Conservation (phyloP, 2,888 invertebrate genomes). For the Carpatolechia fugitivella region DNA sequence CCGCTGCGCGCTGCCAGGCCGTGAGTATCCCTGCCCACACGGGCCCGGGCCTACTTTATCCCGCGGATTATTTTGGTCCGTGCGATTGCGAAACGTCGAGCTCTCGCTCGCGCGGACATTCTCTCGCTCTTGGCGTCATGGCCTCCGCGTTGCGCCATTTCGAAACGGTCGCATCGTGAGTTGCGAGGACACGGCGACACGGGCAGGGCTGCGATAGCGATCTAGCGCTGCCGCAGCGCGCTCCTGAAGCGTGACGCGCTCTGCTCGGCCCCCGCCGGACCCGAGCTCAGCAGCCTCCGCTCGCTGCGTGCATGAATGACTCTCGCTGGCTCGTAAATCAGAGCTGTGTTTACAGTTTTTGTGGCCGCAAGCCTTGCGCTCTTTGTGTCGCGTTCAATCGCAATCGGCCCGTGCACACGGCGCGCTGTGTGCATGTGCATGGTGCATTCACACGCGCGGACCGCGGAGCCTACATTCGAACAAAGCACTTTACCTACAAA, state of each 20-base stretch:
- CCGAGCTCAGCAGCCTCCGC: slow-evolving; percentile 36
- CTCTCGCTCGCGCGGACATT: slow-evolving; percentile 70
- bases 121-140: slow-evolving; percentile 75
- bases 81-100: slow-evolving; percentile 74
- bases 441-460: slow-evolving; percentile 48
- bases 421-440: slow-evolving; percentile 49
- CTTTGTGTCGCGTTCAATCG: slow-evolving; percentile 57
- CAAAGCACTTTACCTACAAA: slow-evolving; percentile 71
- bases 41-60: slow-evolving; percentile 47
- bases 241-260: slow-evolving; percentile 67
- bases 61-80: slow-evolving; percentile 70
- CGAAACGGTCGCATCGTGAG: slow-evolving; percentile 62
- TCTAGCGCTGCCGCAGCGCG: slow-evolving; percentile 49
- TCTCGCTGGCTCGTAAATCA: slow-evolving; percentile 60
- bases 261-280: slow-evolving; percentile 23
- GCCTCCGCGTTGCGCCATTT: slow-evolving; percentile 76
- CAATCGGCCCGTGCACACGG: slow-evolving; percentile 32
- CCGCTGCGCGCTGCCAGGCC: slow-evolving; percentile 76
- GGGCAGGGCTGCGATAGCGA: slow-evolving; percentile 53
- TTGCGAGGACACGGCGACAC: slow-evolving; percentile 55
- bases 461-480: slow-evolving; percentile 73
- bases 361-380: slow-evolving; percentile 60
- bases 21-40: slow-evolving; percentile 63
- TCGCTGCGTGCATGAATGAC: slow-evolving; percentile 53
- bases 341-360: slow-evolving; percentile 74